phyloP scores from a whole-genome alignment of 1,140 invertebrate genomes.

The Ooceraea biroi region DNA sequence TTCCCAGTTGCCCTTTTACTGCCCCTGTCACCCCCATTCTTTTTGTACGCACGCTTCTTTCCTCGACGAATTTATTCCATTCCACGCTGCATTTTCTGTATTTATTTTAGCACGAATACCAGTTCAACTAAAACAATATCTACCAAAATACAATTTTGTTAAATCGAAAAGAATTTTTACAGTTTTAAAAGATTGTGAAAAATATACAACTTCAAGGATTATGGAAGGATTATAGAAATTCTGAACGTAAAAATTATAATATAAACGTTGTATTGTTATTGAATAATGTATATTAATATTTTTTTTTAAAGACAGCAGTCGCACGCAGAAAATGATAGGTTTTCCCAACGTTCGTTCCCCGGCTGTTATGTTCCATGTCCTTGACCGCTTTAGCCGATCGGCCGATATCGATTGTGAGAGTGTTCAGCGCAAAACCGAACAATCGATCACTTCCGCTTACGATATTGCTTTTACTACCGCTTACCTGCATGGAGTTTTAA shows the following conservation, averaged over 20 bases:
- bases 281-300: too few relatives aligned
- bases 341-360: conserved; percentile 19
- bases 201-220: not conserved
- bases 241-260: too few relatives aligned
- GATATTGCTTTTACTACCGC: not conserved
- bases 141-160: too few relatives aligned
- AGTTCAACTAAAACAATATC: not conserved
- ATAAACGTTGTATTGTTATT: too few relatives aligned
- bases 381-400: conserved; percentile 66
- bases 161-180: not conserved
- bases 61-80: not conserved
- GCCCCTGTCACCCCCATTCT: not conserved
- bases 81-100: not conserved
- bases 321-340: conserved; percentile 25
- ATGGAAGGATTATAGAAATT: too few relatives aligned
- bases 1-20: conserved; percentile 9
- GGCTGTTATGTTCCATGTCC: conserved; percentile 31
- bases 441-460: conserved; percentile 39
- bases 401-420: conserved; percentile 63
- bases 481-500: not conserved
- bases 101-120: not conserved
- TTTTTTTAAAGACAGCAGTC: not conserved
- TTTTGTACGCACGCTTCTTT: not conserved
- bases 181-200: not conserved
- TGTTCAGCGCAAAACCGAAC: conserved; percentile 34